Evolutionary conservation across 2,888 invertebrate species (phyloP), one percentile per base, ranked within the genome.

Genomic region (Alloscopus bannaensis): DNA sequence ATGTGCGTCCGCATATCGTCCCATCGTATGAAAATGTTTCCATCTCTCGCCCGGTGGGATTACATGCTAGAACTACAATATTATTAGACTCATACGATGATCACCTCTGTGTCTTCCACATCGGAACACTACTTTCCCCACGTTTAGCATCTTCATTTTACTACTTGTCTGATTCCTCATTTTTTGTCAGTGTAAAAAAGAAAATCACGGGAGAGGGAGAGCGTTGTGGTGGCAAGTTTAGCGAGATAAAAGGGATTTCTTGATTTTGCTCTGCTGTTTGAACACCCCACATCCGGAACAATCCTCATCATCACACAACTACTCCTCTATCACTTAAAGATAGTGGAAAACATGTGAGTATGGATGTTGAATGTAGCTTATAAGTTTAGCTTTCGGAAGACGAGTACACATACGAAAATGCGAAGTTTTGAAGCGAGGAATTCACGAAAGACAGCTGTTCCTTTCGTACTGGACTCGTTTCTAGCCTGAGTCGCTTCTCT

Each of bases 211-310:
- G 22, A 31, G 3, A 59, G 59, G 59, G 2, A 40, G 36, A 40
- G 3, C 13, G 20, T 36, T n/a, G n/a, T n/a, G n/a, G 60, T 20
- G 60, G 59, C 31, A 60, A 60, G 60, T 60, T 59, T 59, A 20
- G 6, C 4, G 26, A 42, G 64, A 64, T 64, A 64, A 64, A 64
- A n/a, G n/a, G 40, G 47, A 64, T 64, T 64, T 45, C 18, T 20
- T 64, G 64, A 64, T 64, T n/a, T n/a, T 64, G 64, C 64, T 64
- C 64, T 24, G 40, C 60, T 60, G 22, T 28, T 40, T 60, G 40
- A 60, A 60, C 64, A 36, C 40, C 40, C 45, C 26, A 64, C 64
- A 64, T 64, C 64, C 64, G 64, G 64, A 64, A 45, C 40, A 64
- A 64, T 64, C 64, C 20, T 64, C 64, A 45, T 29, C 57, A 26